Base-by-base conservation (phyloP, 2,113 vertebrate genomes). In the Falco punctatus region DNA sequence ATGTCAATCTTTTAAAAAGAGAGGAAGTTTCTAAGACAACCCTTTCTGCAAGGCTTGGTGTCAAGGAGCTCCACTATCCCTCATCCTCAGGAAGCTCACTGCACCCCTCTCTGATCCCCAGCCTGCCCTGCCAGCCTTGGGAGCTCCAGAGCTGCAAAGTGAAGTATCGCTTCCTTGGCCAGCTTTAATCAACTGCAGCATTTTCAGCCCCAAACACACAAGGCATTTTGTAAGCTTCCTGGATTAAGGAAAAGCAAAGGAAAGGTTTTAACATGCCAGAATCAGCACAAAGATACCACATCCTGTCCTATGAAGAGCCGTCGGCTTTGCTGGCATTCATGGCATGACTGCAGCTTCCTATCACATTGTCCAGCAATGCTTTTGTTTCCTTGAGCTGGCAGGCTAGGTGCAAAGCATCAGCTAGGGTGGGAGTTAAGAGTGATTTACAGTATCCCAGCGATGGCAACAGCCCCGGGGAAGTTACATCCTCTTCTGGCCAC, bases 281-380 rank as follows among this genome's bases (percentile, higher is more conserved):
- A 92, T 51, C 89, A 81, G 94, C 94, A 95, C 95, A 95, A 96
- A 97, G 91, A 89, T 95, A 86, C 26, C 93, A 62, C 89, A 95
- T 96, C 94, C 94, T 96, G 83, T 21, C 81, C 86, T 67, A 14
- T n/a, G 93, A 89, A 92, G 95, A 79, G 94, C 91, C 59, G 59
- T 44, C 6, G 2, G 70, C 75, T 92, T 19, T 40, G 35, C 90
- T 88, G 96, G 88, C 88, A 90, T 66, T 81, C 86, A 8, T 5
- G 62, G 64, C 84, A 85, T 8, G 54, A 30, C 82, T 46, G 82
- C 92, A 90, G 90, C 79, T 93, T 94, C 95, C 96, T 91, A 96
- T 67, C 80, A 13, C 92, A 84, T 44, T 93, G 80, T 90, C 66
- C 90, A 77, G 85, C 90, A 94, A 88, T 88, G 90, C 78, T 73